Evolutionary conservation across 2,113 vertebrate genomes (phyloP), one percentile per base, ranked within the genome.

Genomic region (Indicator indicator): DNA sequence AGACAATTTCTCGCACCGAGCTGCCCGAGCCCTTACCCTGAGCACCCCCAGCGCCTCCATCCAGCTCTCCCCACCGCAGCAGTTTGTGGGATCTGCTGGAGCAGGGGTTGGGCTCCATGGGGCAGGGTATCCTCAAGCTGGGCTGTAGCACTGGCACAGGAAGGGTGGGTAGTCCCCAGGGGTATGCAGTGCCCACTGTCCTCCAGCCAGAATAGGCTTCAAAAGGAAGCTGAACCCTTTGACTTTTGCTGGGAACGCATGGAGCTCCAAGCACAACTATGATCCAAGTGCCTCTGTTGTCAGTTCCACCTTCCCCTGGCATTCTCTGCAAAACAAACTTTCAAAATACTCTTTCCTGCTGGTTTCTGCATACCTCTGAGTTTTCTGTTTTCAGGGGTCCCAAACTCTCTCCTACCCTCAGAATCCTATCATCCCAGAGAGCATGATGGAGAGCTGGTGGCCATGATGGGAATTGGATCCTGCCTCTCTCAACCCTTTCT

Each of bases 121-220:
- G 28, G 12, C 72, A 65, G 32, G 48, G 36, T 2, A 9, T 12
- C 36, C 38, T 28, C 36, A 16, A 17, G 56, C 58, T 75, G 70
- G 56, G 68, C 63, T 83, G 60, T 8, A 38, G 56, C 36, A 7
- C 28, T n/a, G 38, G 46, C 36, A 20, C 17, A 21, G 55, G 21
- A 40, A 5, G 9, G 14, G 6, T 7, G 28, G 23, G 42, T 24
- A 26, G 54, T 17, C 18, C 46, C 59, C 55, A 38, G 44, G n/a
- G 30, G 7, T 3, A 11, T 2, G 1, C 54, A 30, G 54, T 7
- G 38, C 38, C 65, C 4, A 0, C 50, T 58, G 36, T 50, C 12
- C 74, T 63, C 26, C 4, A 1, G 13, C 52, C 7, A 0, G n/a
- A 67, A 67, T 0, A 9, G 2, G 40, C 64, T 70, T 44, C 1